A percentile compares a stretch with the other conserved stretches of the same genome.
phyloP scores from a whole-genome alignment of 1,140 invertebrate genomes.

The Solenopsis fugax region DNA sequence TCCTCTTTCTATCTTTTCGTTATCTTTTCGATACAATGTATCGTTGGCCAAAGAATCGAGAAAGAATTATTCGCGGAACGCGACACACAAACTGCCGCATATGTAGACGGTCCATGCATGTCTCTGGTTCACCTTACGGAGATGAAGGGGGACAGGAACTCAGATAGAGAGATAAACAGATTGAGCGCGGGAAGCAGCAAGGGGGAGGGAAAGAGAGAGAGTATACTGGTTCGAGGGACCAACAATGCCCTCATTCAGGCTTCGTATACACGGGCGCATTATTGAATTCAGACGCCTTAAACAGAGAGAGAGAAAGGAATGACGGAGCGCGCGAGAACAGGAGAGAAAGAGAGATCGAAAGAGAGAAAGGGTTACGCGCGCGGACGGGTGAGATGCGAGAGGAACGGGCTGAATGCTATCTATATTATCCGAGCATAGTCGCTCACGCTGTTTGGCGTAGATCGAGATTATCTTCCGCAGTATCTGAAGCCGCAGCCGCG shows the following conservation, averaged over 20 bases:
- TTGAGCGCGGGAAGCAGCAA: conserved; percentile 43
- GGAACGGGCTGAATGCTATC: conserved; percentile 84
- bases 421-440: conserved; percentile 84
- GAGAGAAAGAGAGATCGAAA: conserved; percentile 20
- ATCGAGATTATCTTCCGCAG: conserved; percentile 84
- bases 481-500: conserved; percentile 78
- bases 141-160: conserved; percentile 51
- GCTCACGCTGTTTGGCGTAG: conserved; percentile 84
- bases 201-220: conserved; percentile 29
- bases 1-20: not conserved
- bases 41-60: conserved; percentile 7
- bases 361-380: conserved; percentile 26
- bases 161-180: conserved; percentile 62
- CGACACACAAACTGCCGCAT: conserved; percentile 60
- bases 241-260: conserved; percentile 80
- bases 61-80: conserved; percentile 46
- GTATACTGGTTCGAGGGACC: conserved; percentile 60
- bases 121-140: conserved; percentile 59
- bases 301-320: conserved; percentile 50
- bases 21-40: conserved; percentile 17
- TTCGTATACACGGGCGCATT: conserved; percentile 79
- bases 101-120: conserved; percentile 36
- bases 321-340: conserved; percentile 74
- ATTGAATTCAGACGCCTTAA: conserved; percentile 80
- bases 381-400: conserved; percentile 4